phyloP scores from a whole-genome alignment of 2,888 invertebrate genomes.

The Tridacna gigas region DNA sequence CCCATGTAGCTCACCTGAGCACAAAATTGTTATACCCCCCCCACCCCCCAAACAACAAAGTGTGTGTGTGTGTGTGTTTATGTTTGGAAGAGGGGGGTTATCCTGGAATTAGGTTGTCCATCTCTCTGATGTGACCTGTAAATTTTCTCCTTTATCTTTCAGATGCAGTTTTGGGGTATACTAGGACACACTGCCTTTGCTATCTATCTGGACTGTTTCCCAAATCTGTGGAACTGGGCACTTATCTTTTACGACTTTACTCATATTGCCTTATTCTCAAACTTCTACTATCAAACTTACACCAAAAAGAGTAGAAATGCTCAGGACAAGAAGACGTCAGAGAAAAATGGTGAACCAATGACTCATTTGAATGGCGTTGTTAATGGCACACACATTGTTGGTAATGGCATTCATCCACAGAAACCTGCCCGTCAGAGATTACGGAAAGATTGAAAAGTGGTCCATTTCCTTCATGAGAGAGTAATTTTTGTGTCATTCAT shows the following conservation, averaged over 20 bases:
- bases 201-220: slow-evolving; percentile 76
- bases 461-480: no score
- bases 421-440: slow-evolving; percentile 18
- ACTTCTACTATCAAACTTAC: slow-evolving; percentile 83
- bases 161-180: slow-evolving; percentile 84
- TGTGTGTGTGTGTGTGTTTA: no score
- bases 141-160: slow-evolving; percentile 31
- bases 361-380: slow-evolving; percentile 1
- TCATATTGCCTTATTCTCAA: slow-evolving; percentile 81
- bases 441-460: slow-evolving; percentile 29
- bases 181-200: slow-evolving; percentile 84
- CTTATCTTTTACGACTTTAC: slow-evolving; percentile 78
- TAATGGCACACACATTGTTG: not conserved
- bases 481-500: no score
- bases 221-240: slow-evolving; percentile 74
- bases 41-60: no score
- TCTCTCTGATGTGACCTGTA: not conserved
- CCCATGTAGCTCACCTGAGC: no score
- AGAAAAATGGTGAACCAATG: slow-evolving; percentile 30
- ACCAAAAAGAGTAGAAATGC: slow-evolving; percentile 63
- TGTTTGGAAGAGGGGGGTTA: no score
- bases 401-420: slow-evolving; percentile 5
- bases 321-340: slow-evolving; percentile 34
- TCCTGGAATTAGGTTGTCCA: no score
- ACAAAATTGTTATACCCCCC: not conserved